Base-by-base conservation (phyloP, 2,113 vertebrate genomes). In the Rhineura floridana region DNA sequence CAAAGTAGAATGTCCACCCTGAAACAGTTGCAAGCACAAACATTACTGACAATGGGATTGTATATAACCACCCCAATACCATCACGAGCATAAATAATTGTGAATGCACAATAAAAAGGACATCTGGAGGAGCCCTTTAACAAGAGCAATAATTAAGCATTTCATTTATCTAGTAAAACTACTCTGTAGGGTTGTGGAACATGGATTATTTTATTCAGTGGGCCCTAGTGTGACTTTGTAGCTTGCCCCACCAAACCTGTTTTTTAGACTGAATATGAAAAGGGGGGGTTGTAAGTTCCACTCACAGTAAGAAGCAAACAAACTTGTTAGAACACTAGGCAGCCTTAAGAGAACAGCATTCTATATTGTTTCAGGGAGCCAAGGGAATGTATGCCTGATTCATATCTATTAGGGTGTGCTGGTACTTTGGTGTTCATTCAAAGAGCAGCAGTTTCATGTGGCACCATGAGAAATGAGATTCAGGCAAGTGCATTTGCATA, bases 231-330 rank as follows among this genome's bases (percentile, higher is more conserved):
- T 48, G 75, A 85, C 25, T 59, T 6, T 77, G 28, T 9, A 86
- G 73, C 44, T 44, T 77, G 55, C 19, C 33, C 59, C 62, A 86
- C 42, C 55, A 65, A 77, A 65, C 44, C 28, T 63, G 73, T 13
- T 55, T 86, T 52, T 30, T 11, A 70, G 15, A 0, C 12, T 33
- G 30, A 59, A 50, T 28, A 28, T 30, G 21, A 67, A 17, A 79
- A 69, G 21, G 15, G 36, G n/a, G 84, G 81, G 42, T 76, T 15
- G 13, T 84, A 70, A 30, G 1, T 67, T 39, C 82, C 73, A 21
- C 67, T 75, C 48, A 52, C 0, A 59, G 63, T 78, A 0, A 78
- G 0, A 0, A 28, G 59, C 46, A 5, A 50, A 65, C 28, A 10
- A 65, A 13, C 46, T 83, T 83, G 73, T 78, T 83, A 52, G 25